Evolutionary conservation across 1,140 invertebrate genomes (phyloP).

Genomic region (Heliothis subflexa): DNA sequence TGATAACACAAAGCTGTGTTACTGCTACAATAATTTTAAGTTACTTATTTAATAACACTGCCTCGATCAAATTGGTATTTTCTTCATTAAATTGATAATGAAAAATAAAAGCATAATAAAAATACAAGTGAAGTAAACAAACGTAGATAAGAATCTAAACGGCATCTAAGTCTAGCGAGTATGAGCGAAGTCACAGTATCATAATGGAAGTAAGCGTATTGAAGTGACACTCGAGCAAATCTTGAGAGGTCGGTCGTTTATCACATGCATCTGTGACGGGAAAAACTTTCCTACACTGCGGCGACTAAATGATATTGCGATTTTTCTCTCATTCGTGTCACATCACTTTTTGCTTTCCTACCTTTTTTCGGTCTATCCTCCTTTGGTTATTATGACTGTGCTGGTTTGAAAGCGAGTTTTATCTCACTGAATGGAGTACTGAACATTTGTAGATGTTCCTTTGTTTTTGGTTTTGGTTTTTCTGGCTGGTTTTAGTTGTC

Average conservation of each 20-base stretch:
- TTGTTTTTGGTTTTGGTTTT: no score
- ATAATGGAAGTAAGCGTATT: slow-evolving; percentile 49
- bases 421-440: background rate
- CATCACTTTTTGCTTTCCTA: slow-evolving; percentile 26
- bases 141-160: background rate
- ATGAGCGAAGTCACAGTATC: slow-evolving; percentile 33
- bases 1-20: no score
- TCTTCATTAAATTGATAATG: no score
- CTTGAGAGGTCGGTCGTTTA: slow-evolving; percentile 55
- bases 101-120: no score
- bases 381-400: slow-evolving; percentile 2
- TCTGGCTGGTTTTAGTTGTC: no score
- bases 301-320: slow-evolving; percentile 58
- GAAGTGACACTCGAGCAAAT: slow-evolving; percentile 52
- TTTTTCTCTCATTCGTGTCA: slow-evolving; percentile 48
- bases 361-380: slow-evolving; percentile 16
- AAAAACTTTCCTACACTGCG: slow-evolving; percentile 54
- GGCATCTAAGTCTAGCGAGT: slow-evolving; percentile 7
- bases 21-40: no score
- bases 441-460: no score
- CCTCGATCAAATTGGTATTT: no score
- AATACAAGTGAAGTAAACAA: background rate
- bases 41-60: no score
- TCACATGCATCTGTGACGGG: slow-evolving; percentile 62
- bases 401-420: background rate